A percentile compares a stretch with the other conserved stretches of the same genome.
Conservation (phyloP, 2,888 invertebrate species). For the Lamproptera curius region DNA sequence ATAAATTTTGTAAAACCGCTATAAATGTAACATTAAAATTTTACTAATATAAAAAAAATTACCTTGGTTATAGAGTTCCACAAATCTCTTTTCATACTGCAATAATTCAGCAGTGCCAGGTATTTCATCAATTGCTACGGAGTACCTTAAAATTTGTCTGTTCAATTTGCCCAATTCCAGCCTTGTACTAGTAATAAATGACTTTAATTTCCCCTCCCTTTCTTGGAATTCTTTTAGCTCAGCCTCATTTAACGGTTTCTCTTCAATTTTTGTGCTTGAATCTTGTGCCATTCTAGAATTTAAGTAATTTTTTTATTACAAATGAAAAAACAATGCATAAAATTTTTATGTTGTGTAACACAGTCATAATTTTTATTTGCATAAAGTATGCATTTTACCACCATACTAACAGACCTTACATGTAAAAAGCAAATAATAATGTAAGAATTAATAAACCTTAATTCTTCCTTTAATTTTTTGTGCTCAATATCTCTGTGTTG, state of each 20-base stretch:
- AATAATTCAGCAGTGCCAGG: constrained; percentile 95
- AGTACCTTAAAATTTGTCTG: constrained; percentile 87
- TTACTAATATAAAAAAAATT: too few species aligned
- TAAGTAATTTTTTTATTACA: constrained; percentile 4
- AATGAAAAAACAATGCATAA: constrained; percentile 1
- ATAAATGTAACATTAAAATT: too few species aligned
- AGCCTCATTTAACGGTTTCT: constrained; percentile 52
- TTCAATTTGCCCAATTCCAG: constrained; percentile 88
- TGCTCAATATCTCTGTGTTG: constrained; percentile 61
- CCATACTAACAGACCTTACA: too few species aligned
- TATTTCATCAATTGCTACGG: constrained; percentile 93
- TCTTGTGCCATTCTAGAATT: constrained; percentile 44
- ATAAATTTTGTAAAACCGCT: too few species aligned
- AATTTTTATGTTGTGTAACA: background rate
- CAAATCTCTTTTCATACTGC: constrained; percentile 96
- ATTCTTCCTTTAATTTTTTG: constrained; percentile 48
- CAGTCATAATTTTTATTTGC: too few species aligned
- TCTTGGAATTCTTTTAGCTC: constrained; percentile 62
- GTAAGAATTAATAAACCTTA: constrained; percentile 52
- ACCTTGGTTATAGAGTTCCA: constrained; percentile 97
- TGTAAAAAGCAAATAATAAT: too few species aligned
- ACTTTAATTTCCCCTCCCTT: constrained; percentile 57
- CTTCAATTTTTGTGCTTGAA: constrained; percentile 43
- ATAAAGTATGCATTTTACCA: too few species aligned
- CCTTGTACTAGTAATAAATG: constrained; percentile 58